phyloP scores from a whole-genome alignment of 2,888 invertebrate species.

The Phalera bucephala region DNA sequence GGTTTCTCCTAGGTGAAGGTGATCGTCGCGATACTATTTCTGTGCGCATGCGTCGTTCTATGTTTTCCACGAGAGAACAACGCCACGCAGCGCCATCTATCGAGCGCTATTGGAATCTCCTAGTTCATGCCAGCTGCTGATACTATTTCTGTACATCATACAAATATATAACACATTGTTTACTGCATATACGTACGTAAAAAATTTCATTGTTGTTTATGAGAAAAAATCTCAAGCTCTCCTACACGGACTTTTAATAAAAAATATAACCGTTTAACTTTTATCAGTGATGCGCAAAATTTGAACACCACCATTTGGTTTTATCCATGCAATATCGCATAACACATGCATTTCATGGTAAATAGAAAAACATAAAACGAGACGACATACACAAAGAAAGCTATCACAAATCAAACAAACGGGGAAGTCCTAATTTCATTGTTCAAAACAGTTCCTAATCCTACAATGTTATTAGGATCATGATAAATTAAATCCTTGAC shows the following conservation, averaged over 20 bases:
- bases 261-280: too few relatives aligned
- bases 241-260: too few relatives aligned
- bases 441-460: slow-evolving; percentile 22
- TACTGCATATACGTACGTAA: slow-evolving; percentile 20
- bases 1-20: slow-evolving; percentile 78
- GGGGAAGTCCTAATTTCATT: slow-evolving; percentile 7
- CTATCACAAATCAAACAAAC: slow-evolving; percentile 3
- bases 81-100: slow-evolving; percentile 72
- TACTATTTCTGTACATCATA: slow-evolving; percentile 66
- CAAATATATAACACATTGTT: slow-evolving; percentile 29
- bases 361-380: too few relatives aligned
- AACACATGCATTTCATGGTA: too few relatives aligned
- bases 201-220: slow-evolving; percentile 16
- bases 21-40: slow-evolving; percentile 72
- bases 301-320: too few relatives aligned
- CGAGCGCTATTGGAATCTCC: slow-evolving; percentile 48
- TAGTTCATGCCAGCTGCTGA: slow-evolving; percentile 63
- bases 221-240: too few relatives aligned
- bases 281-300: too few relatives aligned
- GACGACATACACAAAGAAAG: too few relatives aligned
- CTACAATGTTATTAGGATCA: slow-evolving; percentile 25
- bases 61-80: slow-evolving; percentile 43
- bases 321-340: neutral
- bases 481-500: slow-evolving; percentile 70
- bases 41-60: slow-evolving; percentile 64